A percentile compares a stretch with the other conserved stretches of the same genome.
Evolutionary conservation across 2,797 vertebrate species (phyloP).

Genomic region (Sitta carolinensis): DNA sequence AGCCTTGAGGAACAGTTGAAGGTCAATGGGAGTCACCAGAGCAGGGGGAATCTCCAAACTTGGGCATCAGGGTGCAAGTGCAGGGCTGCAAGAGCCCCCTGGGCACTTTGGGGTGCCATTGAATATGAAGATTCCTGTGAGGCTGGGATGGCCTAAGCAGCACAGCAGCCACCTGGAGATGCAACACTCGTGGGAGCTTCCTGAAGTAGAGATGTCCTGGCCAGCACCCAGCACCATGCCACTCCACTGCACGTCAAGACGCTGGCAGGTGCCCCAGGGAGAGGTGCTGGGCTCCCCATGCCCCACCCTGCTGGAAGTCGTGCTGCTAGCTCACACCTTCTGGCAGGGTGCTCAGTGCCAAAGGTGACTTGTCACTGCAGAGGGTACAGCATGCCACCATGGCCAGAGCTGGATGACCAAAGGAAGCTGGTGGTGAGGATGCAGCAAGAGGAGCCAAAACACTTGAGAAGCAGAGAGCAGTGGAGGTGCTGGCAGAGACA

Average conservation of each 20-base stretch:
- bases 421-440: fast-evolving
- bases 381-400: fast-evolving
- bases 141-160: background rate
- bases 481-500: background rate
- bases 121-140: background rate
- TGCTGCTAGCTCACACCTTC: background rate
- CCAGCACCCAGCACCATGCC: background rate
- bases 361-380: background rate
- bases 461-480: background rate
- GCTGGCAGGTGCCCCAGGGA: fast-evolving
- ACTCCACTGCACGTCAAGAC: fast-evolving
- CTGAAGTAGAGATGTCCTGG: background rate
- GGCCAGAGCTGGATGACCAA: background rate
- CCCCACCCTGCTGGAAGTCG: background rate
- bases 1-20: background rate
- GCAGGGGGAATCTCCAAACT: background rate
- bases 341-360: background rate
- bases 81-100: background rate
- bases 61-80: background rate
- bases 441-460: background rate
- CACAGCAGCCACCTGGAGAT: background rate
- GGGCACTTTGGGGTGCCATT: background rate
- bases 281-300: background rate
- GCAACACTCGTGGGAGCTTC: background rate
- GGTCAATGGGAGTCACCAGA: background rate